Percentiles rank a stretch among this genome's conserved stretches.
These are phyloP conservation scores for Nibea coibor DNA, from an alignment of 2,113 vertebrate species.

Conservation along the genomic window DNA sequence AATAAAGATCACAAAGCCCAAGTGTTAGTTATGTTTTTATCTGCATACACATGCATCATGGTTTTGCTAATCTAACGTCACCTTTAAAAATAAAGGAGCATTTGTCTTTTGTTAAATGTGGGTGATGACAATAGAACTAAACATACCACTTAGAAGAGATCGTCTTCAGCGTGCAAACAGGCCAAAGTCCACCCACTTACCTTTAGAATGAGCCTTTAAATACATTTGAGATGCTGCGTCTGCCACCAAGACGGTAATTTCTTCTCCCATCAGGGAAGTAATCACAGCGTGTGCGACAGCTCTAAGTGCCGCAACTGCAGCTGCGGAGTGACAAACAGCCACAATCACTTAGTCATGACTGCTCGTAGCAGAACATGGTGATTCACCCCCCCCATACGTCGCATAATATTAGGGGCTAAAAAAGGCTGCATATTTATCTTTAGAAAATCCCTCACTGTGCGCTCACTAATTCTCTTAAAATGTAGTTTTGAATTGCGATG, in stretches of 20 bases:
- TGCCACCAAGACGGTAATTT: conserved; percentile 77
- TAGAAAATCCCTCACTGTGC: background rate
- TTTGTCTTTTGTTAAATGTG: conserved; percentile 22
- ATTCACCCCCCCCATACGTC: conserved; percentile 5
- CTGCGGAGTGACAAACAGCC: conserved; percentile 71
- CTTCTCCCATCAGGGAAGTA: conserved; percentile 75
- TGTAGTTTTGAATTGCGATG: too few relatives aligned
- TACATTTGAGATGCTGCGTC: conserved; percentile 57
- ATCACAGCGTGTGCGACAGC: conserved; percentile 75
- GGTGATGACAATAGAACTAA: conserved; percentile 19
- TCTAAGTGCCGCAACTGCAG: conserved; percentile 69
- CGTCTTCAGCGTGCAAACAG: conserved; percentile 34
- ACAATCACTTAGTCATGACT: conserved; percentile 60
- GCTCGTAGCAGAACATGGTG: conserved; percentile 34
- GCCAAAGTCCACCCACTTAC: conserved; percentile 38
- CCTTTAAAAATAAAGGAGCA: background rate
- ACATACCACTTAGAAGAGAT: conserved; percentile 15
- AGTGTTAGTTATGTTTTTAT: conserved; percentile 14
- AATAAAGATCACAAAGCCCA: conserved; percentile 10
- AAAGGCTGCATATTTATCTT: background rate
- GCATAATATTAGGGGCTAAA: background rate
- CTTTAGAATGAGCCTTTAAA: conserved; percentile 61
- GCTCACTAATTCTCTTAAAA: background rate
- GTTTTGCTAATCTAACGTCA: background rate
- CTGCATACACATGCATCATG: background rate